A percentile compares a stretch with the other conserved stretches of the same genome.
These are phyloP conservation scores for Acheta domesticus DNA, from an alignment of 2,888 invertebrate genomes.

Conservation along the genomic window DNA sequence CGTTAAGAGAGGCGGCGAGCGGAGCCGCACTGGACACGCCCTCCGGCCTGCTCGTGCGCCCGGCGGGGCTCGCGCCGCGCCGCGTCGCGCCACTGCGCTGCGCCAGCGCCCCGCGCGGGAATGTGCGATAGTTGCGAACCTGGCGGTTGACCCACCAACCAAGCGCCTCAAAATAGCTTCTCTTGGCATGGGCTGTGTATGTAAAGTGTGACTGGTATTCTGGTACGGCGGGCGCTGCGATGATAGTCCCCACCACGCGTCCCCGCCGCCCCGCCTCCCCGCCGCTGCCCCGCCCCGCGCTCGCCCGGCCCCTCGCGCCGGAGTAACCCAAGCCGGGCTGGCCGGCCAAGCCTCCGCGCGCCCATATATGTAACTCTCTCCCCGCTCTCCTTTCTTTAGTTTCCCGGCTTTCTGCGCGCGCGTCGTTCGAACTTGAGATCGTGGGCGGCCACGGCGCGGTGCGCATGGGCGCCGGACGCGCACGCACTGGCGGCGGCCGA, in stretches of 20 bases:
- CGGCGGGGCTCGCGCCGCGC: background rate
- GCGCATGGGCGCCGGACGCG: too few species aligned
- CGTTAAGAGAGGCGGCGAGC: too few species aligned
- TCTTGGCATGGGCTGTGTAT: slow-evolving; percentile 28
- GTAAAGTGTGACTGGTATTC: slow-evolving; percentile 29
- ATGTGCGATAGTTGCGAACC: slow-evolving; percentile 20
- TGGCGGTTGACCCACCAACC: slow-evolving; percentile 28
- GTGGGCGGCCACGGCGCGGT: background rate
- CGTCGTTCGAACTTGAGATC: background rate
- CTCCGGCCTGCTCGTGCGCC: too few species aligned
- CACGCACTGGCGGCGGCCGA: too few species aligned
- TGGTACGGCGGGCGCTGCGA: slow-evolving; percentile 26
- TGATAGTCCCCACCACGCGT: slow-evolving; percentile 19
- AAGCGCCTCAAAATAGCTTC: slow-evolving; percentile 29
- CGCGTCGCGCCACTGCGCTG: too few species aligned
- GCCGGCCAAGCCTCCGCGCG: slow-evolving; percentile 25
- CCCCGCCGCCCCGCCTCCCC: slow-evolving; percentile 5
- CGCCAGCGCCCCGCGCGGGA: background rate
- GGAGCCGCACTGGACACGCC: too few species aligned
- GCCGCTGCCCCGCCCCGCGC: slow-evolving; percentile 4
- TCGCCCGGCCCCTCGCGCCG: background rate
- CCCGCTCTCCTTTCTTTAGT: slow-evolving; percentile 33
- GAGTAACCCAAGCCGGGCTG: slow-evolving; percentile 26
- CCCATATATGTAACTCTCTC: slow-evolving; percentile 36
- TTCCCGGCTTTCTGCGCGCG: slow-evolving; percentile 20